These are phyloP conservation scores for Polydrusus cervinus DNA, from an alignment of 2,888 invertebrate species.

Conservation along the genomic window DNA sequence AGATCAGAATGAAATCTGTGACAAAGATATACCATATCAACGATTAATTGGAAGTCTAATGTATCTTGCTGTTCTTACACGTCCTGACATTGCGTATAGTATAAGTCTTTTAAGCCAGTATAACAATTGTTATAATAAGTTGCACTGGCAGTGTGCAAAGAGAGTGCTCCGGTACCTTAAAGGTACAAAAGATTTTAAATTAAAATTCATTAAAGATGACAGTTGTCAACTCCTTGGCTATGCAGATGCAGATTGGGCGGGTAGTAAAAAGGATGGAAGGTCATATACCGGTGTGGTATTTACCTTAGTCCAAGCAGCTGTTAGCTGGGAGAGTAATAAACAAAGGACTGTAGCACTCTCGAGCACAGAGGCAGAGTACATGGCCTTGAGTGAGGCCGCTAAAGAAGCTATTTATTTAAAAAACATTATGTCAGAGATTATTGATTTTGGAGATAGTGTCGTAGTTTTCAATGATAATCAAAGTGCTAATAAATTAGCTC, in stretches of 20 bases:
- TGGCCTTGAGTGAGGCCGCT: constrained; percentile 57
- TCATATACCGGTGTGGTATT: constrained; percentile 64
- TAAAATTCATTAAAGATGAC: too few relatives aligned
- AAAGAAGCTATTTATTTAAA: constrained; percentile 57
- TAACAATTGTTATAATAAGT: too few relatives aligned
- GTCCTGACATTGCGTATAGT: too few relatives aligned
- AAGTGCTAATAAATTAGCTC: constrained; percentile 49
- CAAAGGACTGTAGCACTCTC: constrained; percentile 61
- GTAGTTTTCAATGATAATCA: constrained; percentile 51
- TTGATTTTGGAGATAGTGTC: constrained; percentile 21
- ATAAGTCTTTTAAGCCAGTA: too few relatives aligned
- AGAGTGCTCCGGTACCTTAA: too few relatives aligned
- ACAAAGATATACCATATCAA: background rate
- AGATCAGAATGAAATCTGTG: too few relatives aligned
- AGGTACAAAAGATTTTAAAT: too few relatives aligned
- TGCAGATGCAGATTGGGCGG: too few relatives aligned
- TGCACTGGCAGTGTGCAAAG: too few relatives aligned
- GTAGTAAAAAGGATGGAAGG: too few relatives aligned
- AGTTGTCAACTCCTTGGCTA: too few relatives aligned
- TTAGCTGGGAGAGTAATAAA: constrained; percentile 62
- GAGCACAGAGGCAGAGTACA: constrained; percentile 61
- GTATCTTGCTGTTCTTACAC: too few relatives aligned
- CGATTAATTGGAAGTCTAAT: constrained; percentile 38
- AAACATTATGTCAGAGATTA: constrained; percentile 47
- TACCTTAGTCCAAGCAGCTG: constrained; percentile 50